Base-by-base conservation (phyloP, 2,113 vertebrate genomes). In the Ancistrus triradiatus region DNA sequence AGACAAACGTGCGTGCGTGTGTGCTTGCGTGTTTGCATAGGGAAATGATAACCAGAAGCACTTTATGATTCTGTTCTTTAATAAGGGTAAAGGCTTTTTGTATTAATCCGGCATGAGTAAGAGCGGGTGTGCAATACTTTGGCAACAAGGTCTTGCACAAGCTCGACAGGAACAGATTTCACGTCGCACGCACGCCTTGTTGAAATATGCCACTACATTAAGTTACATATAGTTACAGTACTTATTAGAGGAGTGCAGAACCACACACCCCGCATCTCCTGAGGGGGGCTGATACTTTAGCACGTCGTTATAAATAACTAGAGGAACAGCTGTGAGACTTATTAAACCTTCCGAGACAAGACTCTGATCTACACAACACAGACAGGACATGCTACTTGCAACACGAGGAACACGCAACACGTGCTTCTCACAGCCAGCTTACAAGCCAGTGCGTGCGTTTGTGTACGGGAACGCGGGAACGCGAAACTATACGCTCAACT, bases 291-390 rank as follows among this genome's bases (percentile, higher is more conserved):
- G 75, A 72, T 76, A 84, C 82, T 79, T 80, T n/a, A n/a, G n/a
- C 71, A 73, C 2, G 11, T 1, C 4, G 27, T 65, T 81, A 86
- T 76, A 85, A 87, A 87, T 87, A 88, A 76, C 66, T 58, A 25
- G 19, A 37, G 52, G 59, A 65, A 60, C 77, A 81, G 78, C 75
- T 78, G 72, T 8, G 63, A 53, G 27, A 38, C 37, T 59, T 63
- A 64, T 58, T 35, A 22, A 59, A 66, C 21, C 64, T 50, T 50
- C 19, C 18, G 63, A 46, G 57, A 65, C 61, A 7, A 68, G 22
- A 5, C 51, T 21, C 25, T 31, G 22, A 31, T 3, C 9, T 15
- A 28, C 13, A 25, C 22, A 19, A 37, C 35, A 2, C 35, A n/a
- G n/a, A n/a, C n/a, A n/a, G n/a, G n/a, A n/a, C n/a, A n/a, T n/a